Evolutionary conservation across 2,113 vertebrate species (phyloP).

Genomic region (Cnemophilus loriae): DNA sequence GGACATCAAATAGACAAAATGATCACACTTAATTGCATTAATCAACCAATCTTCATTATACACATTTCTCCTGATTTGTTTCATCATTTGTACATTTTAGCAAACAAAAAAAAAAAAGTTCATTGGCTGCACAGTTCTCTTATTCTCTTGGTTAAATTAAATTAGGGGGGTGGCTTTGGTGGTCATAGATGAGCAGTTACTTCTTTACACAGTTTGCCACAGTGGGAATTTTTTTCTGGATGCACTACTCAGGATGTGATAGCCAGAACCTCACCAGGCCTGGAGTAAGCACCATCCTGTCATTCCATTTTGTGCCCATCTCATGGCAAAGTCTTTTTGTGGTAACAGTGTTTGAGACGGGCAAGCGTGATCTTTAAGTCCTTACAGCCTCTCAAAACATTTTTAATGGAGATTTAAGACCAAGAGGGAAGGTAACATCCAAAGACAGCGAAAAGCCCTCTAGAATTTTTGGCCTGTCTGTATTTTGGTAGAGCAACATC

Average conservation of each 20-base stretch:
- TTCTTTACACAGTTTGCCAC: not conserved
- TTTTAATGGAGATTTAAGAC: not conserved
- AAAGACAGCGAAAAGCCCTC: not conserved
- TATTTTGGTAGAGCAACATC: not conserved
- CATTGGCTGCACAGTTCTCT: not conserved
- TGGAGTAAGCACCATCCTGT: not conserved
- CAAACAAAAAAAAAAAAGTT: not conserved
- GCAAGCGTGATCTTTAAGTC: not conserved
- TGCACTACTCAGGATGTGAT: not conserved
- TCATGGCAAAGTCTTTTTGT: not conserved
- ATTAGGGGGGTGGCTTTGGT: not conserved
- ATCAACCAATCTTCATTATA: not conserved
- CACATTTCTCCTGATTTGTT: not conserved
- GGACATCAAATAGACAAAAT: not conserved
- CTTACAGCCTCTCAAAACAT: not conserved
- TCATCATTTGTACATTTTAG: not conserved
- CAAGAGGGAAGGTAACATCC: not conserved
- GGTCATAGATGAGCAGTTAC: not conserved
- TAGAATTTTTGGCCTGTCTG: fast-evolving
- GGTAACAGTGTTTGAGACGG: not conserved
- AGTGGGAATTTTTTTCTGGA: not conserved
- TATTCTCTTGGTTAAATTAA: not conserved
- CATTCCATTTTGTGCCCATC: not conserved
- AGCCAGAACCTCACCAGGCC: not conserved
- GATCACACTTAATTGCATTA: not conserved